A percentile compares a stretch with the other conserved stretches of the same genome.
Conservation (phyloP, 1,140 invertebrate genomes). For the Panagrolaimus sp. region DNA sequence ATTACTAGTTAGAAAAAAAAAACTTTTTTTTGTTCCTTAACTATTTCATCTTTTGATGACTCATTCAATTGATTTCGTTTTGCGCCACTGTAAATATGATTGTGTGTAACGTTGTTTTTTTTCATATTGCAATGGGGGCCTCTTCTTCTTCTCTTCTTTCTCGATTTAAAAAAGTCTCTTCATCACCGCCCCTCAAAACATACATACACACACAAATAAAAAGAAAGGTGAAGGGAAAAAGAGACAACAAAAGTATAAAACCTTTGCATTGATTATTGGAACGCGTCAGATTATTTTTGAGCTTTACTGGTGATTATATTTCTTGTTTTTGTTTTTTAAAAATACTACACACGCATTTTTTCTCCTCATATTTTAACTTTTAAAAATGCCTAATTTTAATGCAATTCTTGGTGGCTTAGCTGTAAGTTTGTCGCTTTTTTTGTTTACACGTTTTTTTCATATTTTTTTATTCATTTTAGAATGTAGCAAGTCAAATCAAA, state of each 20-base stretch:
- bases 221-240: neutral
- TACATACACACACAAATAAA: neutral
- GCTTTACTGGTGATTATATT: too few species aligned
- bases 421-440: constrained; percentile 11
- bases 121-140: neutral
- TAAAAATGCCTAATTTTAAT: constrained; percentile 15
- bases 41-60: constrained; percentile 7
- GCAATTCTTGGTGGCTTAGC: constrained; percentile 10
- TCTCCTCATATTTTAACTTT: neutral
- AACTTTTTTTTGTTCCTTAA: neutral
- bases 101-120: neutral
- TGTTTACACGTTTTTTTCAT: neutral
- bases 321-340: neutral
- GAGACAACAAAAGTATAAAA: constrained; percentile 13
- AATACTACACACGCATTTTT: neutral
- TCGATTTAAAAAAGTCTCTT: too few species aligned
- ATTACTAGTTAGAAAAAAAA: neutral
- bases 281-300: too few species aligned
- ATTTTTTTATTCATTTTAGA: constrained; percentile 7
- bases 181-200: too few species aligned
- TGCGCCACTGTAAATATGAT: neutral
- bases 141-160: too few species aligned
- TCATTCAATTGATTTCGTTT: neutral
- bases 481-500: constrained; percentile 13
- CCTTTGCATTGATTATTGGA: neutral